phyloP scores from a whole-genome alignment of 2,113 vertebrate species.

The Meleagris gallopavo region DNA sequence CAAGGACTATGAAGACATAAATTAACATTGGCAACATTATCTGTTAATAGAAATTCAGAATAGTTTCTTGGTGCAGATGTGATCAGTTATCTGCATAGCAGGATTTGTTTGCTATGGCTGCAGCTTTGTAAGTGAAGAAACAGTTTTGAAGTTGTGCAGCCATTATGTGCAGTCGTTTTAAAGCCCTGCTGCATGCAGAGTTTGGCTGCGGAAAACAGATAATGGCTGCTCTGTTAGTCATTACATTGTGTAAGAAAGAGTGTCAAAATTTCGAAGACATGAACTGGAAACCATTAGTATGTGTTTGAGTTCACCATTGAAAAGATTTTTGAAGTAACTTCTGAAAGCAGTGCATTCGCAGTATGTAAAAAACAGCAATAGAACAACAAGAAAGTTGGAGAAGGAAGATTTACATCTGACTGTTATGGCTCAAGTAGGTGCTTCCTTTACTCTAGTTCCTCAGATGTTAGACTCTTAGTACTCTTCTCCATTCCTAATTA shows the following conservation, averaged over 20 bases:
- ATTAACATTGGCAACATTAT: not conserved
- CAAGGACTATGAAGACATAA: not conserved
- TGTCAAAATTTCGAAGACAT: not conserved
- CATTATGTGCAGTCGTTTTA: not conserved
- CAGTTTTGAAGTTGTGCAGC: not conserved
- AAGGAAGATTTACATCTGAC: not conserved
- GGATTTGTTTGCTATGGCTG: not conserved
- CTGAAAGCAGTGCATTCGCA: not conserved
- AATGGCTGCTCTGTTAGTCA: not conserved
- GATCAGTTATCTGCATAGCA: not conserved
- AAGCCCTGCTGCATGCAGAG: not conserved
- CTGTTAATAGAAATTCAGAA: not conserved
- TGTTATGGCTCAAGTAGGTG: not conserved
- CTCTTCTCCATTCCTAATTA: not conserved
- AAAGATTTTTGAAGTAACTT: not conserved
- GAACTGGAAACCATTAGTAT: not conserved
- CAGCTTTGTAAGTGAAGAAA: not conserved
- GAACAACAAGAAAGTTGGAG: not conserved
- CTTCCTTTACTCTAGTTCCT: not conserved
- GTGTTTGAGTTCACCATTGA: not conserved
- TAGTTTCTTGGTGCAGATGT: not conserved
- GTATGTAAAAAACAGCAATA: not conserved
- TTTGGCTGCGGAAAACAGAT: not conserved
- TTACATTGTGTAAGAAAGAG: not conserved
- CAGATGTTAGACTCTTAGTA: not conserved